These are phyloP conservation scores for Eutolmus rufibarbis DNA, from an alignment of 2,888 invertebrate genomes.

Conservation along the genomic window DNA sequence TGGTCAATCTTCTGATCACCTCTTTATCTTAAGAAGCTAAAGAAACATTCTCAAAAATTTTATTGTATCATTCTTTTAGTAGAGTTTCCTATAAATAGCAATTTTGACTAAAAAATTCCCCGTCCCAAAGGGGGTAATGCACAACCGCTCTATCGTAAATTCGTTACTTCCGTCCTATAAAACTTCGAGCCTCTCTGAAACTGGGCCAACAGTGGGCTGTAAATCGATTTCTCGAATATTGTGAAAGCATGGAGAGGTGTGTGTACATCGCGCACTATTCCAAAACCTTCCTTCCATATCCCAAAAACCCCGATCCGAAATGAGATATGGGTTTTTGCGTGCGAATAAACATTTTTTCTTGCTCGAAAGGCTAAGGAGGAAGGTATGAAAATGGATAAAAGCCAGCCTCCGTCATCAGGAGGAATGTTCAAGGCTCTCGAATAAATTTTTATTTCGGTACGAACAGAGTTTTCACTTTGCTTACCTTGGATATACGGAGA, in stretches of 20 bases:
- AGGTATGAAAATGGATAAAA: not conserved
- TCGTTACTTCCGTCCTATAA: constrained; percentile 13
- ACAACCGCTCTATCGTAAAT: not conserved
- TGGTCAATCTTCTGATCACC: too few relatives aligned
- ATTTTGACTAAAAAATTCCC: not conserved
- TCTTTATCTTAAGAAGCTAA: too few relatives aligned
- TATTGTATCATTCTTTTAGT: not conserved
- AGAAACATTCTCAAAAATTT: too few relatives aligned
- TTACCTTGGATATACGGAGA: not conserved
- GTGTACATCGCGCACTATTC: not conserved
- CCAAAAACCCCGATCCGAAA: not conserved
- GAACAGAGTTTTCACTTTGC: not conserved
- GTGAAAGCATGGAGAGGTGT: not conserved
- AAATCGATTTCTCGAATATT: not conserved
- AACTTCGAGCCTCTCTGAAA: not conserved
- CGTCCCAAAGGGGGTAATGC: not conserved
- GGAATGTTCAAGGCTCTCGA: not conserved
- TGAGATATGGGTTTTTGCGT: not conserved
- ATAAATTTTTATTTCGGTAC: not conserved
- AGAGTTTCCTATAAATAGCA: not conserved
- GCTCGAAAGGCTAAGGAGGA: not conserved
- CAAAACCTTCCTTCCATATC: not conserved
- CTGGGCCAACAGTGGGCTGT: not conserved
- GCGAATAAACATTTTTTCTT: not conserved
- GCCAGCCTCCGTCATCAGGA: not conserved